Base-by-base conservation (phyloP, 2,888 invertebrate species). In the Andrena dorsata region DNA sequence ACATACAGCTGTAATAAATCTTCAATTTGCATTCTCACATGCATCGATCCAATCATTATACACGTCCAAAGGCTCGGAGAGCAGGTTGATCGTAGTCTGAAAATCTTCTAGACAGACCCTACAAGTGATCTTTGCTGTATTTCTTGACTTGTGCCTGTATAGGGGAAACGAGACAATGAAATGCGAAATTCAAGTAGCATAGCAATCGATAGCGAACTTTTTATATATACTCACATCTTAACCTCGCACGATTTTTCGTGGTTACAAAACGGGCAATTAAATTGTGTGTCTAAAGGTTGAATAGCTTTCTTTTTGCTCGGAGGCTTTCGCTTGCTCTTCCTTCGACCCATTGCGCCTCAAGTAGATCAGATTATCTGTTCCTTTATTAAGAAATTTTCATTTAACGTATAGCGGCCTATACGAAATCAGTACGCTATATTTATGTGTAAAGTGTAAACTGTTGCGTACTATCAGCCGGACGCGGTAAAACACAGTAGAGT, bases 31-130 rank as follows among this genome's bases (percentile, higher is more conserved):
- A 90, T 95, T 96, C 95, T 99, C 99, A 95, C 99, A 99, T 0
- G 99, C 99, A 95, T 99, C 99, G 81, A 99, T 99, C 99, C 99
- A 99, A 94, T 99, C 99, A 94, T 99, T 99, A 94, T 99, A 99
- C 20, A 99, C 99, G 95, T 99, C 99, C 88, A 99, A 97, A 6
- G 99, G 97, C 94, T 99, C 99, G 8, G 99, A 99, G 80, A 99
- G 95, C 92, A 98, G 98, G 94, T 99, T 99, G 86, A 99, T 98
- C 41, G 97, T 97, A 0, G 99, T 98, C 94, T 99, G 99, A 94
- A 98, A 99, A 92, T 98, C 98, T 95, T 99, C 99, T 92, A 98
- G 94, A 92, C 99, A 99, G 2, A 99, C 98, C 88, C 98, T 95
- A 94, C 99, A 99, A 68, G 97, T 97, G 95, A 99, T 99, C 93